Percentiles rank a stretch among this genome's conserved stretches.
Evolutionary conservation across 30 jellyfish, hydroid and myxozoan genomes (phyloP).

Genomic region (Catostylus mosaicus): DNA sequence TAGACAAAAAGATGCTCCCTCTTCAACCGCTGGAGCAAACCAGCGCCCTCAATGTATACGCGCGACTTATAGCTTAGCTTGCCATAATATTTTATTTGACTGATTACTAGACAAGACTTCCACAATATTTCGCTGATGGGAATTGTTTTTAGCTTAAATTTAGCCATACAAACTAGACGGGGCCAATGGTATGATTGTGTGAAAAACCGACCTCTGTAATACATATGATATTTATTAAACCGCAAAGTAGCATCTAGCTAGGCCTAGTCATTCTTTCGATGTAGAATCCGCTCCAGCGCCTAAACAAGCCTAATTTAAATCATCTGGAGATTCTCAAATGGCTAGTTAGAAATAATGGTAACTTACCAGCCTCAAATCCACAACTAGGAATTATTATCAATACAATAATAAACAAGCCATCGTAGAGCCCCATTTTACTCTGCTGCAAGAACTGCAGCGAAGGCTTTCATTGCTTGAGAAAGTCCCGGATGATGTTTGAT

Average conservation of each 20-base stretch:
- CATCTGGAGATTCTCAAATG: not conserved
- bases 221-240: not conserved
- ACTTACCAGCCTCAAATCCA: slow-evolving; percentile 34
- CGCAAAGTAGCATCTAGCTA: not conserved
- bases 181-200: not conserved
- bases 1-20: too few relatives aligned
- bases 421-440: slow-evolving; percentile 11
- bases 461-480: slow-evolving; percentile 16
- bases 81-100: too few relatives aligned
- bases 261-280: not conserved
- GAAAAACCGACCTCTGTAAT: not conserved
- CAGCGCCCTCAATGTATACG: too few relatives aligned
- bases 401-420: slow-evolving; percentile 5
- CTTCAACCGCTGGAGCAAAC: too few relatives aligned
- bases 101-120: too few relatives aligned
- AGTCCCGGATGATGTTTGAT: slow-evolving; percentile 59
- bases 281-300: not conserved
- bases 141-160: too few relatives aligned
- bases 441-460: slow-evolving; percentile 31
- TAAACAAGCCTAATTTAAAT: not conserved
- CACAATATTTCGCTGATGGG: too few relatives aligned
- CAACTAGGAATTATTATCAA: slow-evolving; percentile 12
- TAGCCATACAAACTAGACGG: too few relatives aligned
- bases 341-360: not conserved
- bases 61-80: too few relatives aligned